These are phyloP conservation scores for Motacilla tschutschensis DNA, from an alignment of 2,113 vertebrate species.

Conservation along the genomic window DNA sequence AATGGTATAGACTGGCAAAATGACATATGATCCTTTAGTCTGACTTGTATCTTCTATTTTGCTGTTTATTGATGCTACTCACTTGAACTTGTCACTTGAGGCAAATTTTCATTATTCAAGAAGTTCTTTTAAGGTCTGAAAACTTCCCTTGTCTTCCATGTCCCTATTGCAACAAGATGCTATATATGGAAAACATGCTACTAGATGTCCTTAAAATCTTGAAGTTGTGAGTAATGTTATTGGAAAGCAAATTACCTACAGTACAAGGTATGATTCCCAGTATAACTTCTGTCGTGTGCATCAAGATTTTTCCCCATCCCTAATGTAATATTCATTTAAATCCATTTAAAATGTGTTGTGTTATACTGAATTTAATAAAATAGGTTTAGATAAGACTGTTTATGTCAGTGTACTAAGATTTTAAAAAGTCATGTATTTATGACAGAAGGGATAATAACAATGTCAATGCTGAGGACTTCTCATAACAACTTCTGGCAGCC, in stretches of 20 bases:
- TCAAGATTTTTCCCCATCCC: not conserved
- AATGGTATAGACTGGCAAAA: not conserved
- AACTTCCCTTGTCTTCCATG: not conserved
- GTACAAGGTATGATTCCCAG: not conserved
- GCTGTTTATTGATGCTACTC: not conserved
- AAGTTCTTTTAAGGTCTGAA: not conserved
- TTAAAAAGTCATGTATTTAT: not conserved
- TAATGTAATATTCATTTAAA: not conserved
- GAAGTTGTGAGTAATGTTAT: not conserved
- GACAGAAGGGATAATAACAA: not conserved
- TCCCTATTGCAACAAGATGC: not conserved
- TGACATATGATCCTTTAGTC: not conserved
- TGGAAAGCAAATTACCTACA: not conserved
- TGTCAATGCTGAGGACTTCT: not conserved
- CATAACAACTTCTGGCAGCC: not conserved
- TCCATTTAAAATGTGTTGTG: not conserved
- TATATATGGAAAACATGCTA: not conserved
- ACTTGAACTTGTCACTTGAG: not conserved
- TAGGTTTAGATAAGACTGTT: not conserved
- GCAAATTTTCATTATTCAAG: not conserved
- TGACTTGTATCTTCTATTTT: not conserved
- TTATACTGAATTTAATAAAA: not conserved
- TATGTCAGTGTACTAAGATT: not conserved
- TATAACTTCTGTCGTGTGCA: not conserved
- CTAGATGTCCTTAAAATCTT: not conserved